Conservation (phyloP, 2,797 vertebrate genomes). For the Apodemus agrarius region DNA sequence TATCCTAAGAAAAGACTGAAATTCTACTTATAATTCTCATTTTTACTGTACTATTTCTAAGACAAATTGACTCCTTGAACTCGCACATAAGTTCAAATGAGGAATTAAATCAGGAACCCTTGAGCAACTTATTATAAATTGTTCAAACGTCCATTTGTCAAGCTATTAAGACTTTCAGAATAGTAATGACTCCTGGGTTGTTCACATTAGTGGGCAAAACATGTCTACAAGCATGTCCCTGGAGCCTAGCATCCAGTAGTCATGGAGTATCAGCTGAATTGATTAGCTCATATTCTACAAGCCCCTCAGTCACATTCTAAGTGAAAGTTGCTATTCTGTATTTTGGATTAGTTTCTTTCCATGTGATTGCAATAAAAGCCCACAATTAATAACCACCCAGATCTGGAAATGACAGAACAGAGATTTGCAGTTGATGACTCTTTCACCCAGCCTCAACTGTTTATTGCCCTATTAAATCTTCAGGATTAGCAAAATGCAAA, state of each 20-base stretch:
- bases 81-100: constrained; percentile 70
- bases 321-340: constrained; percentile 59
- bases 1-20: constrained; percentile 62
- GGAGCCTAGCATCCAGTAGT: constrained; percentile 52
- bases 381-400: constrained; percentile 82
- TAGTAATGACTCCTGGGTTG: background rate
- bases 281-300: background rate
- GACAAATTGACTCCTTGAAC: constrained; percentile 73
- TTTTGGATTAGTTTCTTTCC: constrained; percentile 77
- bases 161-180: constrained; percentile 42
- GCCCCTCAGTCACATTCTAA: constrained; percentile 39
- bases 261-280: constrained; percentile 31
- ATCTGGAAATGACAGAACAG: constrained; percentile 71
- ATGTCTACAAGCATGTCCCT: background rate
- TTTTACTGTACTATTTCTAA: constrained; percentile 74
- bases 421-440: constrained; percentile 79
- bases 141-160: constrained; percentile 63
- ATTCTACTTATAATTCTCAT: constrained; percentile 73
- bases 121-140: constrained; percentile 65
- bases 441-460: constrained; percentile 74
- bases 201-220: constrained; percentile 42
- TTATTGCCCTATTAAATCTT: constrained; percentile 82
- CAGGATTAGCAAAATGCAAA: constrained; percentile 71
- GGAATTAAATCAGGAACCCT: constrained; percentile 69
- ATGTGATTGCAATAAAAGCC: constrained; percentile 74